Conservation (phyloP, 2,113 vertebrate genomes). For the Ictalurus furcatus region DNA sequence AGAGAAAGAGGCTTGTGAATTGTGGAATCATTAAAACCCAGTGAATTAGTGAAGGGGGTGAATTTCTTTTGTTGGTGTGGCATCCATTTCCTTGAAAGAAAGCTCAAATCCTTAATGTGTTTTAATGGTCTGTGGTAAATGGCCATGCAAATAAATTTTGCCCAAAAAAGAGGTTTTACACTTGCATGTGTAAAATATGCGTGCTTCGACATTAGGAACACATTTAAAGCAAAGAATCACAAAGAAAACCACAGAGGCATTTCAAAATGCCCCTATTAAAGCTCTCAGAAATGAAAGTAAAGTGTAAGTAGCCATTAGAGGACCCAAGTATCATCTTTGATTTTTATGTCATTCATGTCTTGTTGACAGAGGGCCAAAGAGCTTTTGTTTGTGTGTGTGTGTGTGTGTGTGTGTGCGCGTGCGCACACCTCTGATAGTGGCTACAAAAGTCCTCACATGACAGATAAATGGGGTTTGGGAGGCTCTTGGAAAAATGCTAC, state of each 20-base stretch:
- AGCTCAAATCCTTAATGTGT: slow-evolving; percentile 53
- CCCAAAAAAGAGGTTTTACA: background rate
- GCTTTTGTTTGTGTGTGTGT: background rate
- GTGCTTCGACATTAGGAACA: slow-evolving; percentile 18
- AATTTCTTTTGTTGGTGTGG: slow-evolving; percentile 52
- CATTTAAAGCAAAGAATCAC: slow-evolving; percentile 14
- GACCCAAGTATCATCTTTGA: slow-evolving; percentile 13
- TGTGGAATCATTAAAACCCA: slow-evolving; percentile 57
- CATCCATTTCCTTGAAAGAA: slow-evolving; percentile 39
- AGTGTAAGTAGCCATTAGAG: slow-evolving; percentile 27
- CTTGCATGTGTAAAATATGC: background rate
- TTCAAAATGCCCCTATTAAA: slow-evolving; percentile 20
- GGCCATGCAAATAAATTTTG: slow-evolving; percentile 40
- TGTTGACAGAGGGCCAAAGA: slow-evolving; percentile 15
- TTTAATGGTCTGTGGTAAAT: slow-evolving; percentile 54
- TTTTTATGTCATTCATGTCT: slow-evolving; percentile 35
- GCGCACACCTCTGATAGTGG: background rate
- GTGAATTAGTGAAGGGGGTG: slow-evolving; percentile 54
- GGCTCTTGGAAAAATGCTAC: slow-evolving; percentile 43
- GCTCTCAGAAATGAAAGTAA: slow-evolving; percentile 29
- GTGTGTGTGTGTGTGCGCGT: background rate
- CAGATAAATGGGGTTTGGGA: slow-evolving; percentile 42
- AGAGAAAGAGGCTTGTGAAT: slow-evolving; percentile 52
- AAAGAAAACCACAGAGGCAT: slow-evolving; percentile 13
- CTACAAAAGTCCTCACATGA: slow-evolving; percentile 26